Evolutionary conservation across 2,113 vertebrate species (phyloP).

Genomic region (Formicarius rufipectus): DNA sequence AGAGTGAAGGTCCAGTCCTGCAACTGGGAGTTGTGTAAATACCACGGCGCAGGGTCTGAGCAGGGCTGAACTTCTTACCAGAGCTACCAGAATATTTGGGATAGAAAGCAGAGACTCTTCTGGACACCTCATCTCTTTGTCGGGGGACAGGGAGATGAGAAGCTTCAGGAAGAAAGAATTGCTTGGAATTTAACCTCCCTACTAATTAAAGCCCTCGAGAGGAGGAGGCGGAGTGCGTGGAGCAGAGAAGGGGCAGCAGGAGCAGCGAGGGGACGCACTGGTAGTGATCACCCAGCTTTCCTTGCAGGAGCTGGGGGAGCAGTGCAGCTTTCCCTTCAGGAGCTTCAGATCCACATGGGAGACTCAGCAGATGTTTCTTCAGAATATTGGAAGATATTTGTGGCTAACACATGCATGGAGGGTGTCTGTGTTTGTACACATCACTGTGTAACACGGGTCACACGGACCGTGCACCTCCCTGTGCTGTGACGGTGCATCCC

Average conservation of each 20-base stretch:
- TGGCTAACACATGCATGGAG: neutral
- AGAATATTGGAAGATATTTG: neutral
- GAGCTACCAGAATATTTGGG: neutral
- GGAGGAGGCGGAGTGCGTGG: neutral
- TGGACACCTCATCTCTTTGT: neutral
- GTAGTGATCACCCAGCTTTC: neutral
- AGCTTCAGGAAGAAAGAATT: neutral
- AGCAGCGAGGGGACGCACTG: neutral
- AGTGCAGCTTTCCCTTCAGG: neutral
- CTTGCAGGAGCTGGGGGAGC: neutral
- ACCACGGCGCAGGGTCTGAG: too few species aligned
- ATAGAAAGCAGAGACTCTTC: fast-evolving
- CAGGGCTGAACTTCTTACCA: neutral
- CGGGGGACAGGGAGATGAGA: neutral
- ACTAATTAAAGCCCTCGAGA: neutral
- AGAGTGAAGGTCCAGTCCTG: neutral
- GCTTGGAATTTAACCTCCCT: neutral
- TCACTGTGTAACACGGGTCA: too few species aligned
- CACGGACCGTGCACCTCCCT: too few species aligned
- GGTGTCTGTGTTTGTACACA: neutral
- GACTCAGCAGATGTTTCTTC: neutral
- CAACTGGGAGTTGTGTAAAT: neutral
- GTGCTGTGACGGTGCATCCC: too few species aligned
- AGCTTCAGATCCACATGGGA: neutral
- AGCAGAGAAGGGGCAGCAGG: neutral